Base-by-base conservation (phyloP, 2,888 invertebrate genomes). In the Blomia tropicalis region DNA sequence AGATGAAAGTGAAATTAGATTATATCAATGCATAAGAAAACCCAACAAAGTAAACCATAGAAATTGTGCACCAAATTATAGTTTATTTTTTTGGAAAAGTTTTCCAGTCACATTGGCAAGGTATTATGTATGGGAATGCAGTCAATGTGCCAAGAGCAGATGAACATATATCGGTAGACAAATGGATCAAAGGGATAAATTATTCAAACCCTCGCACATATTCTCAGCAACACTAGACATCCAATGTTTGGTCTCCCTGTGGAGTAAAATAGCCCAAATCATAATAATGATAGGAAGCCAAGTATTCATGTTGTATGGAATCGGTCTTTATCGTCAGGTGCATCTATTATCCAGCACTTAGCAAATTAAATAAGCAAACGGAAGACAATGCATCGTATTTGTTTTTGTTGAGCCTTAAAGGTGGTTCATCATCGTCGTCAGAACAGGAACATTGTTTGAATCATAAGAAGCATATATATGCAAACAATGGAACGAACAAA, bases 1-100 rank as follows among this genome's bases (percentile, higher is more conserved):
- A 47, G 51, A 47, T 47, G 51, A 47, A 47, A 47, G 51, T 47
- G 51, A 47, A 47, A 47, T 47, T 47, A 47, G 51, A 47, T 47
- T 47, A 47, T 7, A 47, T 11, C 7, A 19, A 11, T 7, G 51
- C 51, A 7, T 47, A 22, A 47, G 51, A 47, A 47, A 27, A 47
- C 41, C n/a, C 14, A 41, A n/a, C 14, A 41, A n/a, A 41, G 41
- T 41, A n/a, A n/a, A 41, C 14, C 14, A 41, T 14, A n/a, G 14
- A 41, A 41, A 41, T 41, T 41, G 14, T 41, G 41, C 14, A 41
- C 14, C 41, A n/a, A n/a, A n/a, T n/a, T n/a, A n/a, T n/a, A n/a
- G n/a, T n/a, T n/a, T n/a, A n/a, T n/a, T n/a, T n/a, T n/a, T n/a
- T n/a, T n/a, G n/a, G n/a, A n/a, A n/a, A n/a, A n/a, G n/a, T n/a